phyloP scores from a whole-genome alignment of 2,888 invertebrate genomes.

The Crossocerus cetratus region DNA sequence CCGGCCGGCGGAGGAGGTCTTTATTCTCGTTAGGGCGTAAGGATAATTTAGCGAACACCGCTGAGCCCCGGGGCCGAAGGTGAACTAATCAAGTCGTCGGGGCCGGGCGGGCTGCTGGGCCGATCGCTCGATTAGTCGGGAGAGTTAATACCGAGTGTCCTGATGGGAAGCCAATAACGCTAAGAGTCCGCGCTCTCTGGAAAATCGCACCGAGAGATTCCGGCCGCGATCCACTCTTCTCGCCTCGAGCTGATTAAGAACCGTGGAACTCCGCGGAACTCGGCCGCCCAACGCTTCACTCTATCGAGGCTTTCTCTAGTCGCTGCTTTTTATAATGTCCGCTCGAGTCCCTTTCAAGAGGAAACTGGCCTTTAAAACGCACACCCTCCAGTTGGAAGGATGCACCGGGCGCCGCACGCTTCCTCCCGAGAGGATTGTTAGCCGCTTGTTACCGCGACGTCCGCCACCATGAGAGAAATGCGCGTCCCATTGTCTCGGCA shows the following conservation, averaged over 20 bases:
- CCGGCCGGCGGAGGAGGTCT: neutral
- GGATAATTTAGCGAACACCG: conserved; percentile 2
- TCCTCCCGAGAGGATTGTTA: conserved; percentile 46
- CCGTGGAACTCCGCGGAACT: too few relatives aligned
- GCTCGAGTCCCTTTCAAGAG: too few relatives aligned
- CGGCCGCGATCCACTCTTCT: too few relatives aligned
- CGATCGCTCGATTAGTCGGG: neutral
- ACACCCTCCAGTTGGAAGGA: neutral
- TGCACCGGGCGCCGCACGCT: neutral
- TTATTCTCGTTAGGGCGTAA: neutral
- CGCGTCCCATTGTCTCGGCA: conserved; percentile 23
- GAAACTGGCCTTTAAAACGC: too few relatives aligned
- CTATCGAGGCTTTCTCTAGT: too few relatives aligned
- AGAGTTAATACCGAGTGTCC: conserved; percentile 1
- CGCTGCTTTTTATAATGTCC: too few relatives aligned
- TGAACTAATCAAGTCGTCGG: neutral
- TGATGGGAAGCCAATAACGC: neutral
- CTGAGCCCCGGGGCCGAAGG: neutral
- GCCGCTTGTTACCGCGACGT: conserved; percentile 48
- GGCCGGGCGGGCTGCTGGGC: neutral
- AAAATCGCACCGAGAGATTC: neutral
- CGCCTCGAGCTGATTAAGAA: too few relatives aligned
- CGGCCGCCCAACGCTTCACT: too few relatives aligned
- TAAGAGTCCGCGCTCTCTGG: neutral
- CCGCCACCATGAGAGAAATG: conserved; percentile 41